Evolutionary conservation across 2,797 vertebrate species (phyloP).

Genomic region (Discoglossus pictus): DNA sequence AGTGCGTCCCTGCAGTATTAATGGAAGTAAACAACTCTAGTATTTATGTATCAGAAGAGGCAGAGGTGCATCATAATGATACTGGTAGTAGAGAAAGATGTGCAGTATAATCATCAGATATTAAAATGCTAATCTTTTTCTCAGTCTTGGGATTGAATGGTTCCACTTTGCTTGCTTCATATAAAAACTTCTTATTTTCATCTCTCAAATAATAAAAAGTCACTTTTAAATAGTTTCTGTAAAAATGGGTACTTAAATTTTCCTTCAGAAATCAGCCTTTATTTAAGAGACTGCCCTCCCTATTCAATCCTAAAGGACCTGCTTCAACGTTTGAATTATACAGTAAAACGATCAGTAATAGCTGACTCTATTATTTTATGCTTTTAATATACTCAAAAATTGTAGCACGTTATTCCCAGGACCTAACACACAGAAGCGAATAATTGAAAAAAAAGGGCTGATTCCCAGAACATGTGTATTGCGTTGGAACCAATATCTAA

Average conservation of each 20-base stretch:
- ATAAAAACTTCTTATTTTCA: constrained; percentile 49
- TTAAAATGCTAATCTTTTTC: constrained; percentile 49
- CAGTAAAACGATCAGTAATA: constrained; percentile 47
- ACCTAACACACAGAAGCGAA: constrained; percentile 35
- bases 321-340: constrained; percentile 44
- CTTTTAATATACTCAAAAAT: constrained; percentile 45
- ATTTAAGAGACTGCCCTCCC: constrained; percentile 42
- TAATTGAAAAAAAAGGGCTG: constrained; percentile 44
- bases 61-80: constrained; percentile 20
- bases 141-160: constrained; percentile 45
- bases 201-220: constrained; percentile 48
- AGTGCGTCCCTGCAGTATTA: background rate
- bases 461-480: constrained; percentile 35
- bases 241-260: constrained; percentile 48
- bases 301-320: constrained; percentile 32
- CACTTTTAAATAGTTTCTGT: constrained; percentile 49
- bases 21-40: constrained; percentile 39
- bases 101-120: constrained; percentile 41
- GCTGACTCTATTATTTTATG: constrained; percentile 48
- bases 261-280: constrained; percentile 46
- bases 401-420: constrained; percentile 36
- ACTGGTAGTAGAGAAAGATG: constrained; percentile 32
- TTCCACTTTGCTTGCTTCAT: constrained; percentile 48
- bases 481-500: constrained; percentile 44
- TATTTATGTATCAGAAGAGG: constrained; percentile 36